These are phyloP conservation scores for Mongoloraphidia duomilia DNA, from an alignment of 2,888 invertebrate species.

Conservation along the genomic window DNA sequence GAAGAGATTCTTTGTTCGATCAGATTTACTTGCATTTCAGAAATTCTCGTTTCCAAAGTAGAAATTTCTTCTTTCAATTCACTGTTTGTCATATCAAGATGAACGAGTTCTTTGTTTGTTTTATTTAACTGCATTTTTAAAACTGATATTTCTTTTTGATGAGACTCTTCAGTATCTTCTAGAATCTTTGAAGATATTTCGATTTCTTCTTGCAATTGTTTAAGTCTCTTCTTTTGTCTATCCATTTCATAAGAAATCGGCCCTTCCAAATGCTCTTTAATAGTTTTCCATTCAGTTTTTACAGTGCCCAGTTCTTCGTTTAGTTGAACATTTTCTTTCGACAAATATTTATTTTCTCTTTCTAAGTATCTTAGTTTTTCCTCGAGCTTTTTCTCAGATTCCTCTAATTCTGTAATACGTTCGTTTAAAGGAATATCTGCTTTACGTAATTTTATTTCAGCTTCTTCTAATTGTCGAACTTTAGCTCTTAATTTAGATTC, in stretches of 20 bases:
- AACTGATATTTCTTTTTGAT: slow-evolving; percentile 34
- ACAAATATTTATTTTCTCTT: slow-evolving; percentile 19
- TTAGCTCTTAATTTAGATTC: slow-evolving; percentile 37
- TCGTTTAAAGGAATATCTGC: slow-evolving; percentile 34
- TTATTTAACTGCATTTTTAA: slow-evolving; percentile 38
- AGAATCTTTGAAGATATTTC: slow-evolving; percentile 31
- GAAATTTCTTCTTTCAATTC: slow-evolving; percentile 52
- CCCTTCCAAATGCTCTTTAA: slow-evolving; percentile 25
- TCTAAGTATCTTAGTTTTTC: slow-evolving; percentile 13
- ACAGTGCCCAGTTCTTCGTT: slow-evolving; percentile 24
- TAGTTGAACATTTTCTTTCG: slow-evolving; percentile 22
- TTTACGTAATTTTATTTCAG: slow-evolving; percentile 24
- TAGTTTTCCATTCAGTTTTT: slow-evolving; percentile 24
- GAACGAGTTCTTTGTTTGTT: slow-evolving; percentile 40
- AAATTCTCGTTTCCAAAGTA: slow-evolving; percentile 9
- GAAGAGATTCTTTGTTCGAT: slow-evolving; percentile 5
- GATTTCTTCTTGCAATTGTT: slow-evolving; percentile 34
- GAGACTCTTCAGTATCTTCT: slow-evolving; percentile 32
- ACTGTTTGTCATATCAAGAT: slow-evolving; percentile 50
- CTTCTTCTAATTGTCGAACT: slow-evolving; percentile 39
- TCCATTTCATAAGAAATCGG: slow-evolving; percentile 21
- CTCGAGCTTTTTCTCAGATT: slow-evolving; percentile 37
- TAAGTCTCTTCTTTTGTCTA: slow-evolving; percentile 27
- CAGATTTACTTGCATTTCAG: slow-evolving; percentile 8
- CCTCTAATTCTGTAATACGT: slow-evolving; percentile 42